Conservation (phyloP, 1,140 invertebrate genomes). For the Antheraea pernyi region DNA sequence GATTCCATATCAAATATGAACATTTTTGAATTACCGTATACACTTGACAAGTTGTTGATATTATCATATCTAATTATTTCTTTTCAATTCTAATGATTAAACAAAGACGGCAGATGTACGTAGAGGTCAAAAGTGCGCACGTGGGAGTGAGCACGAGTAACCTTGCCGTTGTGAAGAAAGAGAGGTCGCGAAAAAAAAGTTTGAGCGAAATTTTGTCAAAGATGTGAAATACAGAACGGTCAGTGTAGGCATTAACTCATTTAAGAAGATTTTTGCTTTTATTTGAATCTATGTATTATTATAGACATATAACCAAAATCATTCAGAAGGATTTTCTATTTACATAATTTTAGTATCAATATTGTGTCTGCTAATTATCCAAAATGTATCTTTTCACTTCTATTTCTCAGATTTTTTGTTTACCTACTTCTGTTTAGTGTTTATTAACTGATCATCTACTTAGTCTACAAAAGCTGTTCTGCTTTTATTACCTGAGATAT, state of each 20-base stretch:
- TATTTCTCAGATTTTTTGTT: too few species aligned
- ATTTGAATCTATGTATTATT: too few species aligned
- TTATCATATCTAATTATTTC: neutral
- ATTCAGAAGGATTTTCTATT: too few species aligned
- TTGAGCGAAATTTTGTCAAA: slow-evolving; percentile 34
- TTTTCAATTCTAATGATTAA: neutral
- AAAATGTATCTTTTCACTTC: too few species aligned
- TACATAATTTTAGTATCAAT: too few species aligned
- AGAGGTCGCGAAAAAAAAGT: slow-evolving; percentile 21
- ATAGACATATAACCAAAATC: too few species aligned
- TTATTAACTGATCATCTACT: too few species aligned
- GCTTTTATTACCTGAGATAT: too few species aligned
- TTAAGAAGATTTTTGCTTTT: neutral
- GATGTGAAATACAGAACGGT: slow-evolving; percentile 28
- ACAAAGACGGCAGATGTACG: slow-evolving; percentile 5
- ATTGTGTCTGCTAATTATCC: too few species aligned
- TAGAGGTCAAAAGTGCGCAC: slow-evolving; percentile 34
- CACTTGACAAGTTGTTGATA: neutral
- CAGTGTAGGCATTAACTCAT: neutral
- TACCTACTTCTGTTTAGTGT: too few species aligned
- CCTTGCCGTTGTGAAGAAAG: slow-evolving; percentile 8
- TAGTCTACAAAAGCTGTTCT: too few species aligned
- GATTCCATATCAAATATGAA: neutral
- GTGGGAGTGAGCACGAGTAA: slow-evolving; percentile 19
- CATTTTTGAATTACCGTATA: neutral